Percentiles rank a stretch among this genome's conserved stretches.
phyloP scores from a whole-genome alignment of 2,888 invertebrate species.

The Graphium colonna region DNA sequence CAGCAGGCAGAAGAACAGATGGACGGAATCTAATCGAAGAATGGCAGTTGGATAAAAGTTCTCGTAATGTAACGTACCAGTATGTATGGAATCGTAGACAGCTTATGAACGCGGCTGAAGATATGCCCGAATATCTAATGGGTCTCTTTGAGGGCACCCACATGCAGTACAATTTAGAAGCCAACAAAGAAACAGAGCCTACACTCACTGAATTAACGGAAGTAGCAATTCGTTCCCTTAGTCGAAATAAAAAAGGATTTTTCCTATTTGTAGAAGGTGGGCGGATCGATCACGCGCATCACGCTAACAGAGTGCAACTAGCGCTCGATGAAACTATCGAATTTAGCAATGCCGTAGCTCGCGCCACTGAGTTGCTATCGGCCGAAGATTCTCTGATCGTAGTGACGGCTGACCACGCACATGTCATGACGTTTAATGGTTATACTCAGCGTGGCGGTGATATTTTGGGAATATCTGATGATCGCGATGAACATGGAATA shows the following conservation, averaged over 20 bases:
- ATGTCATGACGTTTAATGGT: slow-evolving; percentile 82
- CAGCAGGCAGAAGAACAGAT: slow-evolving; percentile 72
- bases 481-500: slow-evolving; percentile 64
- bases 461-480: slow-evolving; percentile 54
- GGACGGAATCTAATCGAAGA: slow-evolving; percentile 82
- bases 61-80: slow-evolving; percentile 45
- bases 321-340: slow-evolving; percentile 83
- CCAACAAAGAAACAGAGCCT: slow-evolving; percentile 39
- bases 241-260: slow-evolving; percentile 81
- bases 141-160: slow-evolving; percentile 83
- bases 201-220: slow-evolving; percentile 47
- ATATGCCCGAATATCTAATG: slow-evolving; percentile 80
- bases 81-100: slow-evolving; percentile 81
- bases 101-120: slow-evolving; percentile 54
- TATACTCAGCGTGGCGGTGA: slow-evolving; percentile 74
- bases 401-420: slow-evolving; percentile 87
- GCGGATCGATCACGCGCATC: slow-evolving; percentile 82
- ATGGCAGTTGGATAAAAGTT: slow-evolving; percentile 78
- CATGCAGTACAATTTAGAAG: slow-evolving; percentile 82
- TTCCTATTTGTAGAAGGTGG: slow-evolving; percentile 86
- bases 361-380: slow-evolving; percentile 45
- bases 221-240: slow-evolving; percentile 83
- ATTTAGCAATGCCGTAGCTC: slow-evolving; percentile 75
- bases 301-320: slow-evolving; percentile 65
- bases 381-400: slow-evolving; percentile 84